These are phyloP conservation scores for Pterocles orientalis DNA, from an alignment of 2,113 vertebrate genomes.

Conservation along the genomic window DNA sequence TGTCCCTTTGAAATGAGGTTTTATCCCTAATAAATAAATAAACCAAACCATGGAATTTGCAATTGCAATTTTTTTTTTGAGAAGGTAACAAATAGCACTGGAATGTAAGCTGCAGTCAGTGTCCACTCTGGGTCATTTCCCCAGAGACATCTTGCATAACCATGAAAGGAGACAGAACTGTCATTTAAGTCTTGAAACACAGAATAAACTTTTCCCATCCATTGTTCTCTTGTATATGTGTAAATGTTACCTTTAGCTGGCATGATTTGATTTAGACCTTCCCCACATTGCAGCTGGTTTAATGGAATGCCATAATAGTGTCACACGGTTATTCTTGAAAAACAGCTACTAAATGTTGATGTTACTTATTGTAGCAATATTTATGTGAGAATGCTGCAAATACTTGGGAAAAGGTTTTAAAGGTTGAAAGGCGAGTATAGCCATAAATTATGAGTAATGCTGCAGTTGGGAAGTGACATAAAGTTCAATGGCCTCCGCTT, in stretches of 20 bases:
- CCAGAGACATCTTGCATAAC: conserved; percentile 47
- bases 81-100: not conserved
- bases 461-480: conserved; percentile 61
- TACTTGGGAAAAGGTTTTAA: conserved; percentile 72
- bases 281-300: conserved; percentile 60
- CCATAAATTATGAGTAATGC: conserved; percentile 70
- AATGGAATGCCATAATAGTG: conserved; percentile 71
- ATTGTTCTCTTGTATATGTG: conserved; percentile 55
- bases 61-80: not conserved
- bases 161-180: conserved; percentile 63
- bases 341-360: conserved; percentile 72
- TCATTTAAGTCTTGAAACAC: conserved; percentile 73
- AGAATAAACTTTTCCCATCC: conserved; percentile 59
- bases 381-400: conserved; percentile 74
- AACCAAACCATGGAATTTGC: not conserved
- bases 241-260: not conserved
- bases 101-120: not conserved
- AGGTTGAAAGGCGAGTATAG: conserved; percentile 61
- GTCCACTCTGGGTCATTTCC: conserved; percentile 64
- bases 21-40: not conserved
- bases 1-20: not conserved
- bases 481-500: conserved; percentile 70
- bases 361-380: conserved; percentile 71
- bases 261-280: conserved; percentile 59
- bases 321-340: conserved; percentile 74